phyloP scores from a whole-genome alignment of 2,888 invertebrate species.

The Clunio marinus region DNA sequence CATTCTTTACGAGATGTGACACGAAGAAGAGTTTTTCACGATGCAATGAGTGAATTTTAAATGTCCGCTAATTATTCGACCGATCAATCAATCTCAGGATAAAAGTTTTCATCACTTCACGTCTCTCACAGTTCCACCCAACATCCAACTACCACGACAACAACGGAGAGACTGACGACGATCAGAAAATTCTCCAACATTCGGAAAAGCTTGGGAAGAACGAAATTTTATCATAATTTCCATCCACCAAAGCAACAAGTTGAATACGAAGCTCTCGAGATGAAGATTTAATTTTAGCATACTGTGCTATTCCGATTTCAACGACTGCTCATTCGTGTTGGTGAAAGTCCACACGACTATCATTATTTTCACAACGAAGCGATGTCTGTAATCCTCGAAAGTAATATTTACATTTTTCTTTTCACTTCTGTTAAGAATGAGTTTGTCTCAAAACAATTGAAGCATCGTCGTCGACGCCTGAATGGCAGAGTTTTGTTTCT shows the following conservation, averaged over 20 bases:
- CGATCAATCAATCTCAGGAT: too few species aligned
- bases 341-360: too few species aligned
- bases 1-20: not conserved
- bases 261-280: conserved; percentile 14
- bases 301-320: not conserved
- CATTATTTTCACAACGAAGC: not conserved
- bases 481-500: not conserved
- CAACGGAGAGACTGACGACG: conserved; percentile 19
- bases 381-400: not conserved
- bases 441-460: not conserved
- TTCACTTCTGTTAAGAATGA: not conserved
- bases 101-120: not conserved
- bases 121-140: not conserved
- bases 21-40: not conserved
- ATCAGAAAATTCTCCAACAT: not conserved
- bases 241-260: conserved; percentile 28
- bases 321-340: not conserved
- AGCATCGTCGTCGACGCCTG: not conserved
- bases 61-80: not conserved
- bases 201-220: not conserved
- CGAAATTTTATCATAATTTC: not conserved
- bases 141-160: not conserved
- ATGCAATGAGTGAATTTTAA: not conserved
- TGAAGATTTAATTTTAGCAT: conserved; percentile 10
- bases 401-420: not conserved